Conservation (phyloP, 2,888 invertebrate species). For the Yponomeuta plumbellus region DNA sequence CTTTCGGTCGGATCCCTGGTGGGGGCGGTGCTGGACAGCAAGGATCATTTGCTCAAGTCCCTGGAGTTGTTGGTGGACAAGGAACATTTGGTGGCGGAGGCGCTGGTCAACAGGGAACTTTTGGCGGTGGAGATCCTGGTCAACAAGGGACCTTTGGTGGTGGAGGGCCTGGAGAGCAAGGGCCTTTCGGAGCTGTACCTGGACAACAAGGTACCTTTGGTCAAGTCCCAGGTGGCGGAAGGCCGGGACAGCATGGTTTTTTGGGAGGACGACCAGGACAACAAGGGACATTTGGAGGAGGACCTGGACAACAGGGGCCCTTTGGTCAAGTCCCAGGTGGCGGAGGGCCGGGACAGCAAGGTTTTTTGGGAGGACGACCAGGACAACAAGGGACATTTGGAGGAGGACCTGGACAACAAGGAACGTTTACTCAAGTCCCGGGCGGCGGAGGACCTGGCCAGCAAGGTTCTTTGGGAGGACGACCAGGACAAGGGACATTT, state of each 20-base stretch:
- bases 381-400: slow-evolving; percentile 7
- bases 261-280: background rate
- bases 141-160: slow-evolving; percentile 3
- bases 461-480: background rate
- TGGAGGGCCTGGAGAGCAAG: background rate
- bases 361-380: background rate
- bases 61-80: slow-evolving; percentile 2
- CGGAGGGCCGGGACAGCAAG: slow-evolving; percentile 9
- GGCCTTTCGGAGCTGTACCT: background rate
- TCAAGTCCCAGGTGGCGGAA: background rate
- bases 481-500: background rate
- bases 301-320: background rate
- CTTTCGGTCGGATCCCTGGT: background rate
- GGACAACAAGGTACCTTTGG: slow-evolving; percentile 9
- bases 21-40: slow-evolving; percentile 14
- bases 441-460: slow-evolving; percentile 15
- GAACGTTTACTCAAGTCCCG: slow-evolving; percentile 20
- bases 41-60: slow-evolving; percentile 3
- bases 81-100: background rate
- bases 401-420: slow-evolving; percentile 10
- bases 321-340: slow-evolving; percentile 3
- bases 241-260: background rate
- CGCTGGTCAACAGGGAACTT: slow-evolving; percentile 9
- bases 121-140: background rate
- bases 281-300: slow-evolving; percentile 10